Conservation (phyloP, 1,140 invertebrate genomes). For the Harpegnathos saltator region DNA sequence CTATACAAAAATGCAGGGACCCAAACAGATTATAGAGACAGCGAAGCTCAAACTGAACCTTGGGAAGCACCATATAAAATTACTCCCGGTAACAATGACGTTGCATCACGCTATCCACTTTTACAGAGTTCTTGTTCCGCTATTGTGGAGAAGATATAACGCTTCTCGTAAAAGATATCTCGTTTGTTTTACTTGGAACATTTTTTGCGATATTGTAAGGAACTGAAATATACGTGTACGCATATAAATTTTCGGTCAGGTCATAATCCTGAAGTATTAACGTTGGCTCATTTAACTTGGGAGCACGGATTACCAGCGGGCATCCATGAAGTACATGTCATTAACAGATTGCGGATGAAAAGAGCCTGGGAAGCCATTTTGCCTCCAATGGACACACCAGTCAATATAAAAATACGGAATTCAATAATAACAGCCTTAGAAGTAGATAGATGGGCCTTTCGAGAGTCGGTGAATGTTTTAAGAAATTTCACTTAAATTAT, state of each 20-base stretch:
- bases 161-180: too few relatives aligned
- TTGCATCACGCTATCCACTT: conserved; percentile 16
- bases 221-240: background rate
- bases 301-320: conserved; percentile 88
- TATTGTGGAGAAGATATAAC: background rate
- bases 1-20: conserved; percentile 82
- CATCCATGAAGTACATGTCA: conserved; percentile 88
- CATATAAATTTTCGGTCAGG: conserved; percentile 71
- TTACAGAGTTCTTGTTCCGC: conserved; percentile 35
- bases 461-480: conserved; percentile 87
- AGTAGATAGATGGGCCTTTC: conserved; percentile 88
- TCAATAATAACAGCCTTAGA: conserved; percentile 88
- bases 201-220: too few relatives aligned
- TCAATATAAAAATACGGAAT: conserved; percentile 86
- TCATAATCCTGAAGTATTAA: conserved; percentile 80
- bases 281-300: conserved; percentile 85
- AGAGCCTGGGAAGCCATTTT: conserved; percentile 87
- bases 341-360: conserved; percentile 87
- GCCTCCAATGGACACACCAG: conserved; percentile 85
- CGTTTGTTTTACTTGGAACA: too few relatives aligned
- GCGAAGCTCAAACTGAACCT: conserved; percentile 91
- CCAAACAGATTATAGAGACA: conserved; percentile 92
- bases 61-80: conserved; percentile 88
- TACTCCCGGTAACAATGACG: conserved; percentile 70
- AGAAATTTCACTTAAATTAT: too few relatives aligned